Conservation (phyloP, 2,113 vertebrate species). For the Vulpes lagopus region DNA sequence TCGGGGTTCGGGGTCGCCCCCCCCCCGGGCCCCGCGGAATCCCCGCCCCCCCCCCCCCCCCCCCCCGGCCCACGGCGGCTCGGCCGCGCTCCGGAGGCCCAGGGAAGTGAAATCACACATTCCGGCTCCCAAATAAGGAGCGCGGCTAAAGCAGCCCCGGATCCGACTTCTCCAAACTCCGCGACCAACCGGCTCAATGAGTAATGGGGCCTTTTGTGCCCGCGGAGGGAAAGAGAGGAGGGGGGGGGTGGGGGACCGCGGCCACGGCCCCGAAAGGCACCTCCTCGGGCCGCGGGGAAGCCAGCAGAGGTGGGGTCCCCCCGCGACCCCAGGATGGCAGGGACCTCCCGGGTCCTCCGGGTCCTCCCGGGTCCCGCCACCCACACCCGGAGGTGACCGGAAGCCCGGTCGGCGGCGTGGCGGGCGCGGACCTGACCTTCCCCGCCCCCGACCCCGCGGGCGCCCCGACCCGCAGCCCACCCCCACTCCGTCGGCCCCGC, state of each 20-base stretch:
- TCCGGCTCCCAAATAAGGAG: conserved; percentile 85
- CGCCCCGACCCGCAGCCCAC: not conserved
- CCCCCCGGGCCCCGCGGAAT: conserved; percentile 33
- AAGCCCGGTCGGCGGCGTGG: conserved; percentile 20
- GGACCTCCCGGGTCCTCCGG: not conserved
- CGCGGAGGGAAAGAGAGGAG: conserved; percentile 46
- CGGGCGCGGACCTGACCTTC: not conserved
- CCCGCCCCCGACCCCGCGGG: not conserved
- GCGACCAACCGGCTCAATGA: conserved; percentile 77
- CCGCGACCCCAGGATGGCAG: conserved; percentile 69
- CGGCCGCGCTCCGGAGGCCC: conserved; percentile 65
- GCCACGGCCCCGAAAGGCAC: not conserved
- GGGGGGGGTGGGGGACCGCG: not conserved
- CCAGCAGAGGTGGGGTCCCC: conserved; percentile 43
- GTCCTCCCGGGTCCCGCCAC: not conserved
- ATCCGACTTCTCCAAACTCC: conserved; percentile 80
- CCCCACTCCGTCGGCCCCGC: too few species aligned
- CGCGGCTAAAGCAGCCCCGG: conserved; percentile 71
- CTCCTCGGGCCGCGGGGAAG: conserved; percentile 42
- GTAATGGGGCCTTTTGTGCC: conserved; percentile 80
- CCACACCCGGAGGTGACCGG: conserved; percentile 65
- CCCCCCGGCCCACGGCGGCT: not conserved
- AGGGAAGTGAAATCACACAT: conserved; percentile 83
- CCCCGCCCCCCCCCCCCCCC: conserved; percentile 58
- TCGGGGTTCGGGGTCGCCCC: too few species aligned